Conservation (phyloP, 2,113 vertebrate species). For the Dipodomys stephensi region DNA sequence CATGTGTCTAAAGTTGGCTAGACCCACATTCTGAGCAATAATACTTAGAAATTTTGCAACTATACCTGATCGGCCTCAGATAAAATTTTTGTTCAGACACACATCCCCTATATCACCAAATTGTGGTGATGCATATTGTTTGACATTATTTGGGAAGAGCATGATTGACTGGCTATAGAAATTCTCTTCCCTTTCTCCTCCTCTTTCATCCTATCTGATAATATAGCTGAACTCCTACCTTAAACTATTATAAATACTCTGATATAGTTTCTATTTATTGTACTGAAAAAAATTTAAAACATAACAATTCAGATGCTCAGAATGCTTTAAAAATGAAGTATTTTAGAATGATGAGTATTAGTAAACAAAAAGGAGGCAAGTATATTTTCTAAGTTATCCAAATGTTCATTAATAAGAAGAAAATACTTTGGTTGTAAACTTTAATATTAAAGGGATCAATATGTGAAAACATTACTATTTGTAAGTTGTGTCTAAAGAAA, state of each 20-base stretch:
- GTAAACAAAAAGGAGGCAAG: conserved; percentile 49
- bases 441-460: conserved; percentile 46
- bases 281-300: conserved; percentile 38
- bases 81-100: neutral
- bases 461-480: conserved; percentile 48
- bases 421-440: conserved; percentile 69
- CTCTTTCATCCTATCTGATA: neutral
- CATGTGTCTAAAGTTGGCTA: neutral
- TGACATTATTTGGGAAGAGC: neutral
- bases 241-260: neutral
- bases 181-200: neutral
- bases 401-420: conserved; percentile 55
- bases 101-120: neutral
- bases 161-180: neutral
- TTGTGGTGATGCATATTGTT: neutral
- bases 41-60: neutral
- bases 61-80: neutral
- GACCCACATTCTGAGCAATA: neutral
- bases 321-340: conserved; percentile 61
- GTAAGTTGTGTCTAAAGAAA: conserved; percentile 57
- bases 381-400: conserved; percentile 49
- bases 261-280: neutral
- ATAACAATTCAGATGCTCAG: conserved; percentile 41
- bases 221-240: neutral
- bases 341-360: conserved; percentile 57